A percentile compares a stretch with the other conserved stretches of the same genome.
Evolutionary conservation across 2,797 vertebrate species (phyloP).

Genomic region (Melanotaenia pygmaea): DNA sequence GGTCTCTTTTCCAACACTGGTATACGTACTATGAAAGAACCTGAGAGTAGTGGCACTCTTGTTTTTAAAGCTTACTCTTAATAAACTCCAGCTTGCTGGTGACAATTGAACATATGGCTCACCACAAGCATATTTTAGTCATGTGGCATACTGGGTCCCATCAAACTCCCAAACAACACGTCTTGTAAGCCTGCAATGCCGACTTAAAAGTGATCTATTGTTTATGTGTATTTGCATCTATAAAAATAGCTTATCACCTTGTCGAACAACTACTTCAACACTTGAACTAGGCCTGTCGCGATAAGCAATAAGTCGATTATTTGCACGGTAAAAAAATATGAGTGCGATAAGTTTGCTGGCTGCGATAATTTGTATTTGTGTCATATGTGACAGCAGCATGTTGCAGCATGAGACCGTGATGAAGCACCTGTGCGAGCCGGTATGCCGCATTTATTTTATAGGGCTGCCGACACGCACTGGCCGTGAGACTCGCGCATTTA

Average conservation of each 20-base stretch:
- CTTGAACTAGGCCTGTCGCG: too few species aligned
- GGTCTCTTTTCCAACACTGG: not conserved
- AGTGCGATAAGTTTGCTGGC: too few species aligned
- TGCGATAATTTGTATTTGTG: too few species aligned
- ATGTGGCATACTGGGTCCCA: not conserved
- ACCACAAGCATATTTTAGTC: not conserved
- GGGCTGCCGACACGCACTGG: too few species aligned
- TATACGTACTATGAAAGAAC: not conserved
- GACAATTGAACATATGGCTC: not conserved
- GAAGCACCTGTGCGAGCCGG: too few species aligned
- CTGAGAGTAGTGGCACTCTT: not conserved
- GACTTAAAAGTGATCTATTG: not conserved
- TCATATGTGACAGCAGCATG: too few species aligned
- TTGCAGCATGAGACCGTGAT: too few species aligned
- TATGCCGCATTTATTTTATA: too few species aligned
- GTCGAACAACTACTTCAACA: not conserved
- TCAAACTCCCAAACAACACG: not conserved
- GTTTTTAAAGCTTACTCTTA: not conserved
- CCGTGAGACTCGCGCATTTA: too few species aligned
- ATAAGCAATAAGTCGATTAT: too few species aligned
- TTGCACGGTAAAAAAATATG: too few species aligned
- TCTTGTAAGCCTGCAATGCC: not conserved
- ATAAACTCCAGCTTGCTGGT: not conserved
- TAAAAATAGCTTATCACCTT: not conserved
- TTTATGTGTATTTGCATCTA: not conserved